These are phyloP conservation scores for Periphyllus acericola DNA, from an alignment of 2,888 invertebrate genomes.

Conservation along the genomic window DNA sequence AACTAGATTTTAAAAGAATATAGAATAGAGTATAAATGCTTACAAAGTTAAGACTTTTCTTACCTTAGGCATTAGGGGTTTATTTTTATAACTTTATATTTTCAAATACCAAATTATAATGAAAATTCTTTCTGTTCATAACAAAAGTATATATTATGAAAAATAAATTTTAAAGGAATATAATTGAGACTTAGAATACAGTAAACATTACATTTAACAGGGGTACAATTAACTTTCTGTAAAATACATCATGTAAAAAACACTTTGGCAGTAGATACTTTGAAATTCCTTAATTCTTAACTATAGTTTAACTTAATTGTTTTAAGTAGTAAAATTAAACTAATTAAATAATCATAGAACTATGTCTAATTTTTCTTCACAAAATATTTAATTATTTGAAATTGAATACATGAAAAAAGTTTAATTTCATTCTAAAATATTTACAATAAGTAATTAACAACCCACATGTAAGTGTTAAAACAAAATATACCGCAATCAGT, in stretches of 20 bases:
- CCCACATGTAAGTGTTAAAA: neutral
- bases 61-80: neutral
- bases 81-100: neutral
- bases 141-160: neutral
- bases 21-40: neutral
- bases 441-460: conserved; percentile 1
- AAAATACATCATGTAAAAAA: conserved; percentile 37
- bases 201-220: conserved; percentile 3
- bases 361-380: neutral
- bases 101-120: neutral
- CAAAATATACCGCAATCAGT: neutral
- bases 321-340: neutral
- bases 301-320: neutral
- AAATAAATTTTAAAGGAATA: neutral
- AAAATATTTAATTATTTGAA: neutral
- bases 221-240: conserved; percentile 34
- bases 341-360: neutral
- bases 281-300: neutral
- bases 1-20: too few relatives aligned
- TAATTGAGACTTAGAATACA: neutral
- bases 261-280: conserved; percentile 22
- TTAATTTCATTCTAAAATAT: neutral
- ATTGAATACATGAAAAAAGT: neutral
- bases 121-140: neutral
- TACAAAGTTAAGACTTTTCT: neutral